These are phyloP conservation scores for Hylyphantes graminicola DNA, from an alignment of 1,140 invertebrate species.

Conservation along the genomic window DNA sequence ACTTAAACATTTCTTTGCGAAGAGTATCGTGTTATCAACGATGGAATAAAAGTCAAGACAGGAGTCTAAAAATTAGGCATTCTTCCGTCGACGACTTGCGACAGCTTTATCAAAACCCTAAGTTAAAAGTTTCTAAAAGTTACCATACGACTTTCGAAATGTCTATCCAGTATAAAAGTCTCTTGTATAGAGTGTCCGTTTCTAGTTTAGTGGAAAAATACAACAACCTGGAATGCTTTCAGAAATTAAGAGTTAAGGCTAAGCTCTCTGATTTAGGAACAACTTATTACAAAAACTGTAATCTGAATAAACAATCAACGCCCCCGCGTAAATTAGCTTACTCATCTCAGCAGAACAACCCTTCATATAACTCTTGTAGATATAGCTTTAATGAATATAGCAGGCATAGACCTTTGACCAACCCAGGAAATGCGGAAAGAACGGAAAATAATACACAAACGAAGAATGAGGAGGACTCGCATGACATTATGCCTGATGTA, in stretches of 20 bases:
- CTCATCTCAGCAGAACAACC: not conserved
- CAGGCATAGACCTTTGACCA: not conserved
- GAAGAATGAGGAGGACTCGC: too few relatives aligned
- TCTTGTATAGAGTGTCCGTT: conserved; percentile 39
- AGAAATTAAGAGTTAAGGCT: not conserved
- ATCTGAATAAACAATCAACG: not conserved
- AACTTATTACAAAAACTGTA: too few relatives aligned
- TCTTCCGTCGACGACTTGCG: conserved; percentile 50
- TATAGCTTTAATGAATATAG: not conserved
- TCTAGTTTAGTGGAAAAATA: conserved; percentile 48
- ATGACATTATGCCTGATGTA: not conserved
- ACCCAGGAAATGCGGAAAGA: not conserved
- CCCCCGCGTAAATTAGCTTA: not conserved
- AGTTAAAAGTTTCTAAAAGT: not conserved
- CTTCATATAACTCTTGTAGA: not conserved
- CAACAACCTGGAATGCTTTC: conserved; percentile 28
- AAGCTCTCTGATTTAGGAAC: not conserved
- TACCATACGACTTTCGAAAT: conserved; percentile 14
- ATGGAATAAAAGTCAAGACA: conserved; percentile 75
- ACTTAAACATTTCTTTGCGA: not conserved
- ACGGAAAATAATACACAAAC: too few relatives aligned
- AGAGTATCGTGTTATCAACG: not conserved
- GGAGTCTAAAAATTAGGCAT: conserved; percentile 61
- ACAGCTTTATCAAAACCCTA: conserved; percentile 26
- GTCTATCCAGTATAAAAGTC: conserved; percentile 42